These are phyloP conservation scores for Terebella lapidaria DNA, from an alignment of 2,888 invertebrate genomes.

Conservation along the genomic window DNA sequence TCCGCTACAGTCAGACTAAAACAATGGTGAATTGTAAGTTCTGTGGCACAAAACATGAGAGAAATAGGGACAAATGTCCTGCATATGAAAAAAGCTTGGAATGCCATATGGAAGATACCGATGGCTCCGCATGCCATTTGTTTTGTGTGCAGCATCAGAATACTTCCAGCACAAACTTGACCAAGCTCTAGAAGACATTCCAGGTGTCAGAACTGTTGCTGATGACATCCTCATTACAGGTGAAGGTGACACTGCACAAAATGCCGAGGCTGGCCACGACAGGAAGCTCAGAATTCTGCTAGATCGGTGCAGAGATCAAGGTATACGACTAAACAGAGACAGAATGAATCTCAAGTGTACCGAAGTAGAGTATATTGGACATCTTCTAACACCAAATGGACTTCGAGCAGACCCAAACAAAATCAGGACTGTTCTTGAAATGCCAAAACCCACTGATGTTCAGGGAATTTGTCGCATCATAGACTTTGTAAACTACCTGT, in stretches of 20 bases:
- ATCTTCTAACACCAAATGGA: neutral
- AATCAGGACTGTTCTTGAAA: no score
- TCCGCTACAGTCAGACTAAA: no score
- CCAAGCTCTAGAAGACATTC: constrained; percentile 23
- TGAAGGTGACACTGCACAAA: constrained; percentile 10
- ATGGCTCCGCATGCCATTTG: constrained; percentile 27
- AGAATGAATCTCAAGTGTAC: neutral
- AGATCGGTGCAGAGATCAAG: constrained; percentile 13
- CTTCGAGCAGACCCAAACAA: no score
- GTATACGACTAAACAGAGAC: constrained; percentile 12
- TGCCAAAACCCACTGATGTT: neutral
- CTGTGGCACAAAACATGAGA: no score
- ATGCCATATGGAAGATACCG: constrained; percentile 25
- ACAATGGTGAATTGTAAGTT: neutral
- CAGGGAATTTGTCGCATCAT: neutral
- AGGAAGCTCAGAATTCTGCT: constrained; percentile 16
- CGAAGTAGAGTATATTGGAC: neutral
- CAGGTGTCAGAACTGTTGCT: constrained; percentile 20
- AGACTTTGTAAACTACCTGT: neutral
- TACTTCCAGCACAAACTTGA: constrained; percentile 23
- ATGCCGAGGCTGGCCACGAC: constrained; percentile 16
- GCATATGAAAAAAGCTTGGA: constrained; percentile 7
- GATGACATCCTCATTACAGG: constrained; percentile 27
- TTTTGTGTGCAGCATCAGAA: constrained; percentile 21
- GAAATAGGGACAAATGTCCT: neutral